A percentile compares a stretch with the other conserved stretches of the same genome.
Evolutionary conservation across 2,888 invertebrate species (phyloP).

Genomic region (Drosophila parthenogenetica): DNA sequence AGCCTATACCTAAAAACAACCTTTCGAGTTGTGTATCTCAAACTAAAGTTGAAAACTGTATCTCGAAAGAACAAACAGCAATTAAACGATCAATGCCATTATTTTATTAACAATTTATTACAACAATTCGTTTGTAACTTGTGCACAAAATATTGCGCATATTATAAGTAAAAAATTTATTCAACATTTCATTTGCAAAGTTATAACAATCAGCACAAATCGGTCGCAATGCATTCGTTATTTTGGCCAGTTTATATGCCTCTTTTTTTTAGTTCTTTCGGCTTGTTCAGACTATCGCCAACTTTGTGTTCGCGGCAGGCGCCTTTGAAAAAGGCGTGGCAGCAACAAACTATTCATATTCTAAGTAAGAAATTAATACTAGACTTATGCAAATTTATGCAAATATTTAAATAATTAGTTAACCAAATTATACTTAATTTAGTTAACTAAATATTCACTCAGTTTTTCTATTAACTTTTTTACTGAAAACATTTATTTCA

Average conservation of each 20-base stretch:
- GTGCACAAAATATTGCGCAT: constrained; percentile 16
- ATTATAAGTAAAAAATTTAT: constrained; percentile 5
- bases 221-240: not conserved
- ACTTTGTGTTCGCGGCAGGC: constrained; percentile 55
- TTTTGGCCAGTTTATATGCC: constrained; percentile 23
- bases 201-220: constrained; percentile 5
- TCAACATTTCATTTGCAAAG: constrained; percentile 14
- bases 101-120: constrained; percentile 25
- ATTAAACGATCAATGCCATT: constrained; percentile 38
- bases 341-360: constrained; percentile 23
- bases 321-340: constrained; percentile 59
- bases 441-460: constrained; percentile 6
- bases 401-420: constrained; percentile 33
- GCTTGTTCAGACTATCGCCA: constrained; percentile 39
- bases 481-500: not conserved
- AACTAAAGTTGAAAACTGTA: constrained; percentile 29
- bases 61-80: constrained; percentile 32
- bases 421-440: constrained; percentile 36
- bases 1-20: constrained; percentile 9
- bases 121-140: constrained; percentile 23
- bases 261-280: constrained; percentile 15
- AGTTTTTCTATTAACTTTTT: constrained; percentile 7
- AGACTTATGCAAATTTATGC: constrained; percentile 30
- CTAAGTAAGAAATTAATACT: constrained; percentile 18
- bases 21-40: constrained; percentile 40